Evolutionary conservation across 2,797 vertebrate species (phyloP), one percentile per base, ranked within the genome.

Genomic region (Lacerta bilineata): DNA sequence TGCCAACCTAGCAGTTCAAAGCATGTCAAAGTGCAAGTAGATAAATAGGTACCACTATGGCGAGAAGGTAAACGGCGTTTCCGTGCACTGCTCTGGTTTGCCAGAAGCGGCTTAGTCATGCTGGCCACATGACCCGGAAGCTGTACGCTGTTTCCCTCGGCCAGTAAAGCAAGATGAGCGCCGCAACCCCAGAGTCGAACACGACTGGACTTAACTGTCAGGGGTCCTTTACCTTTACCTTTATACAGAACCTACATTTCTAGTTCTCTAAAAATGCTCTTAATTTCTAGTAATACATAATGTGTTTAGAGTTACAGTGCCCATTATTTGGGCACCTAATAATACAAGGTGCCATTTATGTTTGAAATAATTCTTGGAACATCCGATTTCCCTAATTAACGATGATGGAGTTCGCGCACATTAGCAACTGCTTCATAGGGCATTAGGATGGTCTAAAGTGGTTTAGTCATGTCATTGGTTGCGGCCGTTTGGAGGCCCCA

Each of bases 321-420:
- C 46, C 18, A 36, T 46, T 68, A 9, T 61, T 43, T 86, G 41
- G 72, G 41, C 61, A 86, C 25, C 17, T 46, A 83, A 69, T 17
- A 77, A 68, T 68, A 3, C 43, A 55, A 55, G 39, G 33, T 36
- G 2, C 71, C 15, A 64, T 39, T 80, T 59, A 15, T 39, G 66
- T 68, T n/a, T 55, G n/a, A 55, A 80, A 20, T 72, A 71, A 66
- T 80, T 80, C 76, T 80, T 71, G 43, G 50, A 80, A 55, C 13
- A 18, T 41, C 61, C 29, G 8, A 25, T 66, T 79, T 33, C 39
- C 41, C 11, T 79, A 20, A 9, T 80, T 59, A 50, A 29, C 0
- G 1, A 50, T 68, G 64, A 43, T 18, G 29, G 59, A 36, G 33
- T 80, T 80, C 13, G 36, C 23, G 25, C 10, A 9, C 43, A 55